Base-by-base conservation (phyloP, 2,797 vertebrate species). In the Delichon dasypus region DNA sequence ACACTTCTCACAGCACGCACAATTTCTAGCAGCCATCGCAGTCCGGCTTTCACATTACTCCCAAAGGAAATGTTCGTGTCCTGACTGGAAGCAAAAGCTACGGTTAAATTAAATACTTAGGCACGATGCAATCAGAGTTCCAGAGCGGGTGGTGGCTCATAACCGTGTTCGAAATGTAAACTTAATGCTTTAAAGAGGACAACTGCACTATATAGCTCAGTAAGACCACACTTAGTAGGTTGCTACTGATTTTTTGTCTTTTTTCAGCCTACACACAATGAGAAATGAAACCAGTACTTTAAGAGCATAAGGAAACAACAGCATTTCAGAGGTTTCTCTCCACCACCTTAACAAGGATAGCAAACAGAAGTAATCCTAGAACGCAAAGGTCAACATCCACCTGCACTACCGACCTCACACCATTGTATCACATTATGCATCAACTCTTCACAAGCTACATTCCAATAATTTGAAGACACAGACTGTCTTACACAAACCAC, bases 21-120 rank as follows among this genome's bases (percentile, higher is more conserved):
- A 9, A 60, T 53, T 76, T 94, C 86, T 58, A 88, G 95, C 93
- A 78, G 95, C 95, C 95, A 86, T 75, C 76, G 90, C 94, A 94
- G 92, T 75, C 83, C 42, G 77, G 74, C 90, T 96, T 95, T 95
- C 77, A 12, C 47, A 55, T 93, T 95, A 93, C 54, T 51, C 85
- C 85, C 93, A 88, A 97, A 83, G 60, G 94, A 96, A 97, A 97
- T 4, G 19, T 76, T 96, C 86, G 81, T 93, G 96, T 86, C 91
- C 91, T 88, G 71, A 94, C 96, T 92, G 92, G 95, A 97, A 97
- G 95, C 78, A 95, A 70, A 96, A 97, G 91, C 92, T 95, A 92
- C 83, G 92, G 98, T 97, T 97, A 95, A 98, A 98, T 98, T 98
- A 98, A 97, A 93, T 95, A 97, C 97, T 97, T 94, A 96, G 93